These are phyloP conservation scores for Hydractinia echinata DNA, from an alignment of 30 jellyfish, hydroid and myxozoan species.

Conservation along the genomic window DNA sequence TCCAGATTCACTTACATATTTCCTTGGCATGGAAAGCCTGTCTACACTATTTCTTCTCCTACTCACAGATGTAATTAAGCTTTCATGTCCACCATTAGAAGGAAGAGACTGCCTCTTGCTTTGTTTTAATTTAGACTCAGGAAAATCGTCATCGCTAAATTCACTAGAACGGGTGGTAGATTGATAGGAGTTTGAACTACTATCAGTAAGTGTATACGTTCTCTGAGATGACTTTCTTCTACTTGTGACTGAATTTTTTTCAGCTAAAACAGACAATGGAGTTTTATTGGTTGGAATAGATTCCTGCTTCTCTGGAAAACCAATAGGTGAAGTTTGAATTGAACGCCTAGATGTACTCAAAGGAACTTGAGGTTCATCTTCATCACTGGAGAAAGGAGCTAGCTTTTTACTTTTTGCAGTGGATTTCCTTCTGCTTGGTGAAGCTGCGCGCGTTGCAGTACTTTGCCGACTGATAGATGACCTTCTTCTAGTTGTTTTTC, in stretches of 20 bases:
- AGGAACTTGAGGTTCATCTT: slow-evolving; percentile 40
- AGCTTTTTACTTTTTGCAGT: slow-evolving; percentile 28
- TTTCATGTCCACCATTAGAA: slow-evolving; percentile 5
- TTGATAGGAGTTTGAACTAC: background rate
- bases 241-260: background rate
- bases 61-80: background rate
- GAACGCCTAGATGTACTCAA: background rate
- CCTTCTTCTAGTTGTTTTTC: background rate
- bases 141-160: slow-evolving; percentile 38
- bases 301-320: slow-evolving; percentile 9
- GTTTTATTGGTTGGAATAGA: no score
- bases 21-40: background rate
- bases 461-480: background rate
- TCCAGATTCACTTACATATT: background rate
- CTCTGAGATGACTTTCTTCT: background rate
- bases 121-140: background rate
- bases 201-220: background rate
- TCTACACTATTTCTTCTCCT: background rate
- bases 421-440: slow-evolving; percentile 8
- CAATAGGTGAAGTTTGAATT: slow-evolving; percentile 16
- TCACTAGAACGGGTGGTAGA: slow-evolving; percentile 13
- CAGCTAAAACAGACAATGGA: no score
- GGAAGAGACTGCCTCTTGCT: background rate
- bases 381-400: slow-evolving; percentile 76
- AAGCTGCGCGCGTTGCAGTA: background rate